Evolutionary conservation across 1,140 invertebrate genomes (phyloP).

Genomic region (Acromyrmex heyeri): DNA sequence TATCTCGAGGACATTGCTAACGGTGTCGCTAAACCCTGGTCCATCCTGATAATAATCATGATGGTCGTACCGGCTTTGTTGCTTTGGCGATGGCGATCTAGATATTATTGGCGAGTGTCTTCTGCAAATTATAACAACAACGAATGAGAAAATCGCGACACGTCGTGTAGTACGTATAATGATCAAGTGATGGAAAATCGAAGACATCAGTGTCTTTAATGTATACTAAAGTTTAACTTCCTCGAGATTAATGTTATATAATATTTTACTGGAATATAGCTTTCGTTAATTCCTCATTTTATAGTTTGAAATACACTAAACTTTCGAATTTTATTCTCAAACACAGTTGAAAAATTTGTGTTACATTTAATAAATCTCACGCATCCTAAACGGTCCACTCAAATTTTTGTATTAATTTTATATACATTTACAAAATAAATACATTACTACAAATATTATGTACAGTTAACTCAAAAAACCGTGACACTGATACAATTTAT

Average conservation of each 20-base stretch:
- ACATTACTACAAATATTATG: no score
- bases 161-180: no score
- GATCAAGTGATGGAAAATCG: background rate
- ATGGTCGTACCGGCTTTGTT: slow-evolving; percentile 88
- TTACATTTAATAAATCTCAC: no score
- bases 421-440: no score
- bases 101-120: slow-evolving; percentile 85
- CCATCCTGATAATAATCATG: slow-evolving; percentile 94
- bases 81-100: slow-evolving; percentile 89
- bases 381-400: no score
- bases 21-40: slow-evolving; percentile 97
- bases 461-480: no score
- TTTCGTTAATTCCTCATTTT: no score
- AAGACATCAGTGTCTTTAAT: background rate
- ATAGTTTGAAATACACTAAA: no score
- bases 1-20: slow-evolving; percentile 97
- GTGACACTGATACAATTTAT: no score
- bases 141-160: background rate
- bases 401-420: no score
- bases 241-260: no score
- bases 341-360: background rate
- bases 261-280: no score
- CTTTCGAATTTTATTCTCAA: background rate
- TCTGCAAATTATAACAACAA: slow-evolving; percentile 72
- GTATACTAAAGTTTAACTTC: background rate